Percentiles rank a stretch among this genome's conserved stretches.
These are phyloP conservation scores for Semotilus atromaculatus DNA, from an alignment of 2,797 vertebrate genomes.

Conservation along the genomic window DNA sequence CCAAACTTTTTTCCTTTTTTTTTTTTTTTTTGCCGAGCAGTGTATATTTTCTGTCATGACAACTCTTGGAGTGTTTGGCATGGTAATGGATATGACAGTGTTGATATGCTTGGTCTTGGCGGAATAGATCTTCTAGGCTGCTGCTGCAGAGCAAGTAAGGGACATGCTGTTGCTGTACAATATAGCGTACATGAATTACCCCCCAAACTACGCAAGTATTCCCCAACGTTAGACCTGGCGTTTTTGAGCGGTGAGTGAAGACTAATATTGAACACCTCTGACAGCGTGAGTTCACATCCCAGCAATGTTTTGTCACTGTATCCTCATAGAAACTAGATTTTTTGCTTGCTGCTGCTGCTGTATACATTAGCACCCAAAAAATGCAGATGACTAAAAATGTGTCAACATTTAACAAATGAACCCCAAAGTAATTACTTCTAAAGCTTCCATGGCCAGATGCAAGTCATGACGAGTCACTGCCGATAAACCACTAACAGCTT, in stretches of 20 bases:
- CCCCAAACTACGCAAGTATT: no score
- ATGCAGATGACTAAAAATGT: constrained; percentile 21
- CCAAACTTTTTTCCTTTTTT: no score
- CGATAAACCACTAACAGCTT: not conserved
- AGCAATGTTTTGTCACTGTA: not conserved
- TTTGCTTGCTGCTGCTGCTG: not conserved
- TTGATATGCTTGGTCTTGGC: no score
- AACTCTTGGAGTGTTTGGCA: not conserved
- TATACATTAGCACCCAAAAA: not conserved
- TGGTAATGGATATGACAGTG: not conserved
- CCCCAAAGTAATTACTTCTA: constrained; percentile 13
- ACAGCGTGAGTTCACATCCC: not conserved
- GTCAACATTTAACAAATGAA: constrained; percentile 32
- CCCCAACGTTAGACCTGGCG: no score
- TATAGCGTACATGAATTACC: no score
- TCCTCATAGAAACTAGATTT: not conserved
- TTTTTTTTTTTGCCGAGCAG: no score
- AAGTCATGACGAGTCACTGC: not conserved
- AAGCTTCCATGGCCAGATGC: not conserved
- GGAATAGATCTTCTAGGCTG: no score
- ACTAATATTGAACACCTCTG: no score
- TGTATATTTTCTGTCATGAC: not conserved
- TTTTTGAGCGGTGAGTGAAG: no score
- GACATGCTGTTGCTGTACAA: no score
- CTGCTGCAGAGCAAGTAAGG: no score